phyloP scores from a whole-genome alignment of 2,888 invertebrate genomes.

The Diadegma fenestrale region DNA sequence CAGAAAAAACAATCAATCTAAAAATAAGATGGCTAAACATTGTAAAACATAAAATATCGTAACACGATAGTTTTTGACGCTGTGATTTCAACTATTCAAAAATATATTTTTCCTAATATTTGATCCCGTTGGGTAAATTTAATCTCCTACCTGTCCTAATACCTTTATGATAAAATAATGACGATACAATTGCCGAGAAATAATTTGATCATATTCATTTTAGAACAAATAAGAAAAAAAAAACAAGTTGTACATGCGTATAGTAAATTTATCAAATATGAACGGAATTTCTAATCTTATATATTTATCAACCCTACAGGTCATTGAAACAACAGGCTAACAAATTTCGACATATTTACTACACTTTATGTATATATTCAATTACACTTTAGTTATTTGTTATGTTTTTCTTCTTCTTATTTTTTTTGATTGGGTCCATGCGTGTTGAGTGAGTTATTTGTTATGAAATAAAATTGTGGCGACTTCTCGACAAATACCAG shows the following conservation, averaged over 20 bases:
- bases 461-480: conserved; percentile 26
- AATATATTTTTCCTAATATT: conserved; percentile 38
- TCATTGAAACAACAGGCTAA: conserved; percentile 29
- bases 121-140: conserved; percentile 15
- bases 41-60: conserved; percentile 31
- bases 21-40: conserved; percentile 29
- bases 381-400: neutral
- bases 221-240: conserved; percentile 11
- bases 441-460: conserved; percentile 6
- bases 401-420: too few species aligned
- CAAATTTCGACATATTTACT: conserved; percentile 27
- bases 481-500: too few species aligned
- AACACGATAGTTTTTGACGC: neutral
- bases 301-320: conserved; percentile 34
- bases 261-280: conserved; percentile 41
- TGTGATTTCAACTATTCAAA: neutral
- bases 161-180: conserved; percentile 26
- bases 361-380: conserved; percentile 41
- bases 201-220: conserved; percentile 23
- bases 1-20: conserved; percentile 23
- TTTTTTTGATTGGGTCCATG: too few species aligned
- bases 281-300: conserved; percentile 38
- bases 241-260: conserved; percentile 4
- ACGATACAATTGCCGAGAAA: neutral
- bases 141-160: conserved; percentile 37